These are phyloP conservation scores for Bombyx mandarina DNA, from an alignment of 1,140 invertebrate genomes.

Conservation along the genomic window DNA sequence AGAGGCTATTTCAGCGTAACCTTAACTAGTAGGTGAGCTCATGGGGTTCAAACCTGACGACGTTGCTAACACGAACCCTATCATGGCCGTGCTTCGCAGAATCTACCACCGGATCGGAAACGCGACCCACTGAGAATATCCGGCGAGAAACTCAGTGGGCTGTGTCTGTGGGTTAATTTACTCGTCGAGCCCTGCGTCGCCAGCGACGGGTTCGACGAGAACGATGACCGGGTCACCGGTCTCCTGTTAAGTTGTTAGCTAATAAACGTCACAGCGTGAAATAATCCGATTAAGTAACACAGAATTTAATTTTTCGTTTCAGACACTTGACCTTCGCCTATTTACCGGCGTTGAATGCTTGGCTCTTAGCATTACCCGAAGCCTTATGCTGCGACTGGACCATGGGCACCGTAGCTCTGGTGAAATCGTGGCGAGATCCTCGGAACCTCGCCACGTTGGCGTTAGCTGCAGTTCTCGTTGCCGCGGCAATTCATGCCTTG, in stretches of 20 bases:
- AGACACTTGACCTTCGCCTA: constrained; percentile 96
- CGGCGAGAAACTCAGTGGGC: too few species aligned
- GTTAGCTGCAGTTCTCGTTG: constrained; percentile 77
- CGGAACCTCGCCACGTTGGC: constrained; percentile 89
- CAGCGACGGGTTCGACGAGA: too few species aligned
- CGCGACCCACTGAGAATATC: too few species aligned
- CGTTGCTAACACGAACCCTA: too few species aligned
- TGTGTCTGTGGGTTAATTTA: too few species aligned
- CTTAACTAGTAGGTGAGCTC: too few species aligned
- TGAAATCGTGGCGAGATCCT: constrained; percentile 83
- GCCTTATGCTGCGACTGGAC: constrained; percentile 98
- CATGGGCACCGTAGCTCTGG: constrained; percentile 94
- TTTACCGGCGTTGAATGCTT: constrained; percentile 90
- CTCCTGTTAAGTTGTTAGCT: background rate
- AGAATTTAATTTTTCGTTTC: constrained; percentile 16
- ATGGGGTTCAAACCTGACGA: too few species aligned
- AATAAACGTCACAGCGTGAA: background rate
- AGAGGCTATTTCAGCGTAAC: too few species aligned
- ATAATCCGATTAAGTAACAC: background rate
- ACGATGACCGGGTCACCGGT: too few species aligned
- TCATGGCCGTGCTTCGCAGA: too few species aligned
- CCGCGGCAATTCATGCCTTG: constrained; percentile 77
- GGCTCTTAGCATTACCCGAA: constrained; percentile 90
- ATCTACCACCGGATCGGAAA: too few species aligned
- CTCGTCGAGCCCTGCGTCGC: too few species aligned